Evolutionary conservation across 2,888 invertebrate genomes (phyloP).

Genomic region (Thelaira solivaga): DNA sequence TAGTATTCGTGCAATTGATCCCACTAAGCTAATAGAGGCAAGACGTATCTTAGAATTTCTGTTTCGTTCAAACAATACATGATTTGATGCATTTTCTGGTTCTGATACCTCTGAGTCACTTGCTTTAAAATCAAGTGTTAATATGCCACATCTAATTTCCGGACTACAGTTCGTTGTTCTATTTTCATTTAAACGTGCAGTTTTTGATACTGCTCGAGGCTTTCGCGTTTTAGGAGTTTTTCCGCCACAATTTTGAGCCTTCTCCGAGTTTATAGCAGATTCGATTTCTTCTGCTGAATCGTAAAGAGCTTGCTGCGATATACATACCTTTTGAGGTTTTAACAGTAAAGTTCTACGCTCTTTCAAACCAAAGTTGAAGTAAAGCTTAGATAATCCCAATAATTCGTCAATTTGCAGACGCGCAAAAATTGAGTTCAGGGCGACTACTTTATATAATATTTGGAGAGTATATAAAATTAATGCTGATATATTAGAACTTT

Average conservation of each 20-base stretch:
- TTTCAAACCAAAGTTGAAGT: slow-evolving; percentile 78
- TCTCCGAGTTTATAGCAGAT: slow-evolving; percentile 58
- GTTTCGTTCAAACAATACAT: slow-evolving; percentile 73
- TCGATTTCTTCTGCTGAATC: slow-evolving; percentile 73
- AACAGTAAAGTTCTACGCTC: slow-evolving; percentile 67
- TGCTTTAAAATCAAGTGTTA: slow-evolving; percentile 71
- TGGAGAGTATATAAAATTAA: slow-evolving; percentile 60
- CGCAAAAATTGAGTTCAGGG: slow-evolving; percentile 70
- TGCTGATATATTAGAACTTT: not conserved
- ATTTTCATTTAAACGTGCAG: slow-evolving; percentile 9
- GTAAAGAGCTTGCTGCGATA: slow-evolving; percentile 81
- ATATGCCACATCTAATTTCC: not conserved
- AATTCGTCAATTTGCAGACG: slow-evolving; percentile 77
- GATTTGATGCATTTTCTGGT: slow-evolving; percentile 78
- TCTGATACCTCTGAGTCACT: slow-evolving; percentile 85
- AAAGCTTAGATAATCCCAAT: slow-evolving; percentile 80
- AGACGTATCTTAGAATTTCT: slow-evolving; percentile 83
- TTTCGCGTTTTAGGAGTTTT: slow-evolving; percentile 78
- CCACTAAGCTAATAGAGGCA: slow-evolving; percentile 81
- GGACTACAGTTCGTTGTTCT: not conserved
- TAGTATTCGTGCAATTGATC: slow-evolving; percentile 80
- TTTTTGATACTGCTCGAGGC: slow-evolving; percentile 50
- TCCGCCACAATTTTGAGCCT: slow-evolving; percentile 79
- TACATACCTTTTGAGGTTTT: slow-evolving; percentile 78
- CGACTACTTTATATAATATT: slow-evolving; percentile 69